phyloP scores from a whole-genome alignment of 2,797 vertebrate genomes.

The Lacerta bilineata region DNA sequence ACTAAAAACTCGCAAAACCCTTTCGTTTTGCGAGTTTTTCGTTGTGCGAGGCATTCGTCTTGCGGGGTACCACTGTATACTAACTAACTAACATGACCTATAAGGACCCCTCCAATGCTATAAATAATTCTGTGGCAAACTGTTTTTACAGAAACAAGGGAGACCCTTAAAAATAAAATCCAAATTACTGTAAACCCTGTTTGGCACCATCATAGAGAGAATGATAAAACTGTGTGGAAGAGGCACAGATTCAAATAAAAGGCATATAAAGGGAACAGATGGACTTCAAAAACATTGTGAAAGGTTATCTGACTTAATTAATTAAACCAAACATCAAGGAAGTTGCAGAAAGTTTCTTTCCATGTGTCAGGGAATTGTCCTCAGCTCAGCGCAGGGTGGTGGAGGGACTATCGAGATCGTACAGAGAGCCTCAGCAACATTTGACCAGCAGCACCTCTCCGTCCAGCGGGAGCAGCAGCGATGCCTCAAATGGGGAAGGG shows the following conservation, averaged over 20 bases:
- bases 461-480: too few species aligned
- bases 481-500: too few species aligned
- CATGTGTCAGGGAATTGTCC: too few species aligned
- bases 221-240: conserved; percentile 46
- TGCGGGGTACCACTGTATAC: too few species aligned
- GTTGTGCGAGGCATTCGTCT: too few species aligned
- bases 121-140: not conserved
- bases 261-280: conserved; percentile 37
- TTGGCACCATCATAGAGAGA: conserved; percentile 51
- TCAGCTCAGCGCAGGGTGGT: too few species aligned
- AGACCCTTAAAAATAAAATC: conserved; percentile 57
- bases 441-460: too few species aligned
- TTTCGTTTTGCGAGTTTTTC: too few species aligned
- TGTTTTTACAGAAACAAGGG: conserved; percentile 23
- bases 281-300: conserved; percentile 56
- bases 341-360: conserved; percentile 14
- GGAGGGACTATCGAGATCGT: too few species aligned
- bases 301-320: conserved; percentile 57
- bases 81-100: not conserved
- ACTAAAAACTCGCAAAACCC: too few species aligned
- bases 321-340: conserved; percentile 62
- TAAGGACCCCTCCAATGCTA: not conserved
- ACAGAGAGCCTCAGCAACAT: too few species aligned
- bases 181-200: conserved; percentile 17
- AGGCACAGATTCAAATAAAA: conserved; percentile 46